Percentiles rank a stretch among this genome's conserved stretches.
Conservation (phyloP, 2,888 invertebrate species). For the Xestobium rufovillosum region DNA sequence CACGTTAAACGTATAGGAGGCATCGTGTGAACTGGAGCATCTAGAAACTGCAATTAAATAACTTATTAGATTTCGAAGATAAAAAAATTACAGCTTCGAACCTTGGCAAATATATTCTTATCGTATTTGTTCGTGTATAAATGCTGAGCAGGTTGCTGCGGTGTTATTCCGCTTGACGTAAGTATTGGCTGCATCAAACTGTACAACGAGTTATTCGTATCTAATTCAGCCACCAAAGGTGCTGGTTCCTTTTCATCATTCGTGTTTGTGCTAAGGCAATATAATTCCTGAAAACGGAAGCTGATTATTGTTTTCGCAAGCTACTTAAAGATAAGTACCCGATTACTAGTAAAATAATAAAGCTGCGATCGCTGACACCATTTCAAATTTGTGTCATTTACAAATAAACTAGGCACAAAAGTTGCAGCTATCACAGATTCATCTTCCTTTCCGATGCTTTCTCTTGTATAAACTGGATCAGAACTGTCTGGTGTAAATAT, state of each 20-base stretch:
- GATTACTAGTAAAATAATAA: slow-evolving; percentile 53
- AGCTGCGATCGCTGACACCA: slow-evolving; percentile 58
- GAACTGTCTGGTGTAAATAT: slow-evolving; percentile 56
- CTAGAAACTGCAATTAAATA: slow-evolving; percentile 35
- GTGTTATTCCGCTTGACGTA: slow-evolving; percentile 17
- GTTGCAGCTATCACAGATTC: slow-evolving; percentile 44
- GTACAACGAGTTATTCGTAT: slow-evolving; percentile 31
- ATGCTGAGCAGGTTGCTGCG: slow-evolving; percentile 23
- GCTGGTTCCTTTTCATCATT: slow-evolving; percentile 21
- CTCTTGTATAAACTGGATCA: slow-evolving; percentile 47
- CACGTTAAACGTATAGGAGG: slow-evolving; percentile 36
- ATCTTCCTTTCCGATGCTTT: slow-evolving; percentile 42
- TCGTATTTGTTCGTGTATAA: slow-evolving; percentile 27
- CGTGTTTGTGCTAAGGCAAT: slow-evolving; percentile 30
- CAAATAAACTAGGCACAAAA: slow-evolving; percentile 51
- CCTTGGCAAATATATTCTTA: slow-evolving; percentile 31
- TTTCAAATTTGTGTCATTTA: slow-evolving; percentile 40
- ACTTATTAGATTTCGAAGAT: slow-evolving; percentile 10
- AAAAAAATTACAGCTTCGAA: slow-evolving; percentile 16
- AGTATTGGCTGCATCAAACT: slow-evolving; percentile 28
- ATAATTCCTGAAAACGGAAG: slow-evolving; percentile 31
- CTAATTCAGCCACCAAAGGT: no score
- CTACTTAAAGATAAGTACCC: no score
- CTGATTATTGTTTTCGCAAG: no score
- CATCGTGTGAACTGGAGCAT: slow-evolving; percentile 37